A percentile compares a stretch with the other conserved stretches of the same genome.
Evolutionary conservation across 2,888 invertebrate species (phyloP).

Genomic region (Elegia similella): DNA sequence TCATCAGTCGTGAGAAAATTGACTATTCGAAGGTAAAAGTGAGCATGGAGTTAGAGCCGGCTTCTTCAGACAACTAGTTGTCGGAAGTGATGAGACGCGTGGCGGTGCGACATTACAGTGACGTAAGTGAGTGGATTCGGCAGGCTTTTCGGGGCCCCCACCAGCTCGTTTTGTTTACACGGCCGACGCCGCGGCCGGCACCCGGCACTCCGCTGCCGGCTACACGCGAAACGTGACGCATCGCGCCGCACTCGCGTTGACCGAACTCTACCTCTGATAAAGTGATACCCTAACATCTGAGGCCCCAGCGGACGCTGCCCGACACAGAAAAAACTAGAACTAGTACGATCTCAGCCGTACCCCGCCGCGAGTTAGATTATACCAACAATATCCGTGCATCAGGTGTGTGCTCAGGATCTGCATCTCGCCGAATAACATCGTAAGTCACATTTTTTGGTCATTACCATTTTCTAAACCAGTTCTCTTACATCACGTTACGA

Average conservation of each 20-base stretch:
- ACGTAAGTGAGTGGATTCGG: slow-evolving; percentile 75
- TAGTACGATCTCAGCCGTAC: slow-evolving; percentile 30
- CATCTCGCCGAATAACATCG: slow-evolving; percentile 50
- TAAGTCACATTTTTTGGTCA: slow-evolving; percentile 53
- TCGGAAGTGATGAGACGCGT: slow-evolving; percentile 39
- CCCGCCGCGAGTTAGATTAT: slow-evolving; percentile 36
- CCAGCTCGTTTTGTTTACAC: slow-evolving; percentile 77
- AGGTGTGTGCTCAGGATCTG: slow-evolving; percentile 52
- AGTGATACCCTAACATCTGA: slow-evolving; percentile 50
- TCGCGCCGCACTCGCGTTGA: slow-evolving; percentile 37
- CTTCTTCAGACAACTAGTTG: slow-evolving; percentile 20
- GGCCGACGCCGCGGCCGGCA: slow-evolving; percentile 54
- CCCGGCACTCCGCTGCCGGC: slow-evolving; percentile 71
- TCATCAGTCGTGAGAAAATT: not conserved
- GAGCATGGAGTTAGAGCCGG: slow-evolving; percentile 27
- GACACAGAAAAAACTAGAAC: slow-evolving; percentile 41
- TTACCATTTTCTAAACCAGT: slow-evolving; percentile 37
- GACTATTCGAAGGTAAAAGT: slow-evolving; percentile 25
- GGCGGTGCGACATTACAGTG: slow-evolving; percentile 46
- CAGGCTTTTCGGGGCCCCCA: slow-evolving; percentile 79
- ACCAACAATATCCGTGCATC: slow-evolving; percentile 43
- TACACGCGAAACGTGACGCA: slow-evolving; percentile 67
- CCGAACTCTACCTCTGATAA: slow-evolving; percentile 40
- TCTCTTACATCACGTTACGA: slow-evolving; percentile 38
- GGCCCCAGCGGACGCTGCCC: slow-evolving; percentile 39